Base-by-base conservation (phyloP, 2,888 invertebrate genomes). In the Cremastinae sp. region DNA sequence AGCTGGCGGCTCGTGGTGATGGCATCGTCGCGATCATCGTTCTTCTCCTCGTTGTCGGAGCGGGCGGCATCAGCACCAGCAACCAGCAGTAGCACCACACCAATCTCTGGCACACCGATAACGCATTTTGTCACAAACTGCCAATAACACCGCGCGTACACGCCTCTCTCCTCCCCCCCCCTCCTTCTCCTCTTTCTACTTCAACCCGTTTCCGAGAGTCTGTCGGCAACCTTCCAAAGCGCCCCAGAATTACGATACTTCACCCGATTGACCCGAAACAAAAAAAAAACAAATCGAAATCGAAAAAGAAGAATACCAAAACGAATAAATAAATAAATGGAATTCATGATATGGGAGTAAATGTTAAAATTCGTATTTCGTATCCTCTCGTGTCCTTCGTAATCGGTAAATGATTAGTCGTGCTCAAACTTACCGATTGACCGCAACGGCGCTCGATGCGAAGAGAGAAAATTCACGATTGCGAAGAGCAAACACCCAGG, bases 1-100 rank as follows among this genome's bases (percentile, higher is more conserved):
- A 94, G 92, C 51, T n/a, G 92, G 92, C 91, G 82, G 80, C 45
- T 12, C 14, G 36, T 38, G 16, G 16, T 82, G 75, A 53, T 62
- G 62, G 58, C 53, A 38, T 59, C 77, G 62, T 28, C 59, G 62
- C 62, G 56, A 69, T 58, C 51, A 56, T 70, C 28, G 49, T 66
- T 38, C n/a, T 69, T 53, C 36, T 58, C 12, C 41, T 58, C 66
- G 56, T 56, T 64, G 41, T 28, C 41, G 5, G 12, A 1, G 45
- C 45, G 1, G 51, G 16, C 51, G 51, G 8, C 56, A 34, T 41
- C 18, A 10, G 20, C 36, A 38, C 43, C 20, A 16, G 8, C 41
- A 28, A 59, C 53, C 36, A 20, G 36, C 16, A 20, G 49, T 8
- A 45, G 54, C 0, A 34, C 28, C 41, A 14, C 51, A 38, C 45